These are phyloP conservation scores for Norana najaformis DNA, from an alignment of 2,888 invertebrate genomes.

Conservation along the genomic window DNA sequence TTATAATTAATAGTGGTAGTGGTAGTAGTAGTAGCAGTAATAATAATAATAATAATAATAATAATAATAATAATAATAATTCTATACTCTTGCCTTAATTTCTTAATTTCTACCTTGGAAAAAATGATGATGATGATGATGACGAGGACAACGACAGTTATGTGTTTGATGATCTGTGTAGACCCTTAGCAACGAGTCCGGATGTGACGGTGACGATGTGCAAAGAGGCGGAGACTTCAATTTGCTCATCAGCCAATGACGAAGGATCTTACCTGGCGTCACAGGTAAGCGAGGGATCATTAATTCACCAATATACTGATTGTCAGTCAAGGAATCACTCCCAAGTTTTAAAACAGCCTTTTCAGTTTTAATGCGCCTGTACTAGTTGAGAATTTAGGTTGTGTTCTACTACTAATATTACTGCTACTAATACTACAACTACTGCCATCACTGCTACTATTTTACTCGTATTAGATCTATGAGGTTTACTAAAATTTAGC, in stretches of 20 bases:
- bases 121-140: not conserved
- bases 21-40: not conserved
- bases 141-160: not conserved
- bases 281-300: not conserved
- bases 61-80: not conserved
- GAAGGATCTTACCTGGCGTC: not conserved
- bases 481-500: no score
- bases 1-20: not conserved
- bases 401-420: no score
- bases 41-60: not conserved
- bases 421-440: no score
- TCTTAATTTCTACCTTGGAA: not conserved
- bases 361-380: no score
- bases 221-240: not conserved
- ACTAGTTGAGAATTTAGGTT: no score
- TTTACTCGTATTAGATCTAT: no score
- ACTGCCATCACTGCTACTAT: no score
- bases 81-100: not conserved
- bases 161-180: not conserved
- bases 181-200: conserved; percentile 25
- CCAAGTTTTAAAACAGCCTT: no score
- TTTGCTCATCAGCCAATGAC: not conserved
- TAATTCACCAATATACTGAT: no score
- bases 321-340: no score
- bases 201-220: conserved; percentile 36